Base-by-base conservation (phyloP, 2,797 vertebrate genomes). In the Stomatorhinus walkeri region DNA sequence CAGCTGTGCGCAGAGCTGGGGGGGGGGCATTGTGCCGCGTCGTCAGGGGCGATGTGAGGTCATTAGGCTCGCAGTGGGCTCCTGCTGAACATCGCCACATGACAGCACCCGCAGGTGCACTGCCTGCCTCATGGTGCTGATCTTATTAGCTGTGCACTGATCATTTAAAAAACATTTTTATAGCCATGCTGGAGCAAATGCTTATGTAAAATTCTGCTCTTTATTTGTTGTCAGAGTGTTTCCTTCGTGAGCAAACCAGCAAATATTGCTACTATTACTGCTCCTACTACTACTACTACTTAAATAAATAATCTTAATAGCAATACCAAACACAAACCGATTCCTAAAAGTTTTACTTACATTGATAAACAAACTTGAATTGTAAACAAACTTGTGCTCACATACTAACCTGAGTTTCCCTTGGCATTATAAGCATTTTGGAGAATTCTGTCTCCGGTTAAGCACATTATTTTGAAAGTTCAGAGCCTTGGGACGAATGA, bases 41-140 rank as follows among this genome's bases (percentile, higher is more conserved):
- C 89, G 90, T 90, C 89, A 88, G 90, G 89, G 81, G 90, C 87
- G 72, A 90, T 87, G 91, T 90, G 87, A 91, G 90, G 89, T 90
- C 88, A 89, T 92, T 93, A 90, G 89, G 87, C 90, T 92, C 92
- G 68, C 92, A 89, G 90, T 91, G 64, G 91, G 92, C 89, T 89
- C 87, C 90, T 87, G 28, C 88, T 90, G 90, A 91, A 89, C 90
- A 61, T 54, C 88, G 87, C 90, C 90, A 91, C 91, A 91, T 91
- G 87, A 89, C 52, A 61, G 88, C 61, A 88, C 90, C 92, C 85
- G 89, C 90, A 87, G 72, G 1, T 40, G 32, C 2, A n/a, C 16
- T 8, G 36, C 4, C 72, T 43, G 36, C 14, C 36, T 7, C 32
- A n/a, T 2, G 72, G 16, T 28, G 36, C 32, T 43, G 72, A 79